Percentiles rank a stretch among this genome's conserved stretches.
These are phyloP conservation scores for Caenorhabditis panamensis DNA, from an alignment of 2,888 invertebrate genomes.

Conservation along the genomic window DNA sequence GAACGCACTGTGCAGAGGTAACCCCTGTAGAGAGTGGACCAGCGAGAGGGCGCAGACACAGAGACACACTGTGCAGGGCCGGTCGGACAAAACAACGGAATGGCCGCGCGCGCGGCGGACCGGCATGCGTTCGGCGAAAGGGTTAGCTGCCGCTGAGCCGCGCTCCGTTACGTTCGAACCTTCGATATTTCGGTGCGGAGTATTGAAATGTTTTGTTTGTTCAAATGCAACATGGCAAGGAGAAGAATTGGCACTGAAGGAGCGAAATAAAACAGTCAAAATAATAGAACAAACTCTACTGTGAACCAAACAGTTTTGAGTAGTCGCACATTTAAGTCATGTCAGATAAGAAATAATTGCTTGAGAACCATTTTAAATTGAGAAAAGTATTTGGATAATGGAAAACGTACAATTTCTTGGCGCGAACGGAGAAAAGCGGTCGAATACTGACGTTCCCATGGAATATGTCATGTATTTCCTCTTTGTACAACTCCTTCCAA, in stretches of 20 bases:
- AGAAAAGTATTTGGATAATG: background rate
- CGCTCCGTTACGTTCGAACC: conserved; percentile 44
- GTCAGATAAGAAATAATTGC: too few species aligned
- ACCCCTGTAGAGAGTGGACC: background rate
- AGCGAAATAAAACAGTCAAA: background rate
- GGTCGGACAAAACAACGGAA: conserved; percentile 8
- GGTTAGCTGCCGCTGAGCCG: conserved; percentile 30
- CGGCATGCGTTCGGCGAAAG: background rate
- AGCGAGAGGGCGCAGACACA: conserved; percentile 25
- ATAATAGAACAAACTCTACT: background rate
- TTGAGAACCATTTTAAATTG: too few species aligned
- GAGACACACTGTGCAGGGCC: conserved; percentile 38
- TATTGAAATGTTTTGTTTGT: conserved; percentile 51
- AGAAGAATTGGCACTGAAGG: conserved; percentile 48
- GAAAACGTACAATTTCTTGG: background rate
- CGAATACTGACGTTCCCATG: conserved; percentile 8
- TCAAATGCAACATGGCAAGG: conserved; percentile 45
- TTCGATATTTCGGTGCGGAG: conserved; percentile 44
- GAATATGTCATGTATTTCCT: background rate
- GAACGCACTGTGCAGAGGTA: conserved; percentile 42
- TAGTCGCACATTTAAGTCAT: too few species aligned
- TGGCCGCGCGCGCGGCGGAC: conserved; percentile 20
- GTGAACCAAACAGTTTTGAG: too few species aligned
- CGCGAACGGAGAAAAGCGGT: background rate
- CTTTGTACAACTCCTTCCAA: background rate